Base-by-base conservation (phyloP, 2,888 invertebrate species). In the Drosophila maculinotata region DNA sequence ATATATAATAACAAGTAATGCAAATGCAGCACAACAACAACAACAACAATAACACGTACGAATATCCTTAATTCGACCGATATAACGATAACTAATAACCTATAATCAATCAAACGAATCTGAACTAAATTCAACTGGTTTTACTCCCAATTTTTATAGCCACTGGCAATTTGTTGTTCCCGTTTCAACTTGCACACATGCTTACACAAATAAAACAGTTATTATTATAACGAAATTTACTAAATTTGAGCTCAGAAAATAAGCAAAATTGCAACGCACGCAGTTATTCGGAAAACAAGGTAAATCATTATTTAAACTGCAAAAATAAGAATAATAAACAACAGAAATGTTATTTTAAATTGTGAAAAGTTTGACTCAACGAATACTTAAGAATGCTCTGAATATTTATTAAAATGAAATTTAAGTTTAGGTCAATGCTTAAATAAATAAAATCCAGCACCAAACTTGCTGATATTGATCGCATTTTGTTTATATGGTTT, bases 51-150 rank as follows among this genome's bases (percentile, higher is more conserved):
- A 51, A 33, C 12, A 41, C 33, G n/a, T 17, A 8, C 54, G 39
- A 38, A 45, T 69, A 58, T 69, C 59, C 59, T 68, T 68, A 45
- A 58, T 26, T 20, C 56, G 17, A 23, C 3, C 35, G 20, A 51
- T 36, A 28, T 44, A n/a, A 35, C 25, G n/a, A 33, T 30, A 28
- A 35, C 62, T 51, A 49, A 30, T 51, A 72, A 75, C 63, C 63
- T 54, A 69, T 58, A 75, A 65, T 76, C 64, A 70, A 72, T 70
- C 58, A 51, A 69, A 31, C 69, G 71, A 69, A 68, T 64, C 45
- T 52, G 51, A 45, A 56, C 39, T 54, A 69, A 76, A 64, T 59
- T 49, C 33, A 72, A 76, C 76, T 72, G 71, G 76, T 72, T 76
- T 76, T 45, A 48, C 65, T 71, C 54, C 71, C 58, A 53, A 66